Evolutionary conservation across 2,113 vertebrate genomes (phyloP), one percentile per base, ranked within the genome.

Genomic region (Oenanthe melanoleuca): DNA sequence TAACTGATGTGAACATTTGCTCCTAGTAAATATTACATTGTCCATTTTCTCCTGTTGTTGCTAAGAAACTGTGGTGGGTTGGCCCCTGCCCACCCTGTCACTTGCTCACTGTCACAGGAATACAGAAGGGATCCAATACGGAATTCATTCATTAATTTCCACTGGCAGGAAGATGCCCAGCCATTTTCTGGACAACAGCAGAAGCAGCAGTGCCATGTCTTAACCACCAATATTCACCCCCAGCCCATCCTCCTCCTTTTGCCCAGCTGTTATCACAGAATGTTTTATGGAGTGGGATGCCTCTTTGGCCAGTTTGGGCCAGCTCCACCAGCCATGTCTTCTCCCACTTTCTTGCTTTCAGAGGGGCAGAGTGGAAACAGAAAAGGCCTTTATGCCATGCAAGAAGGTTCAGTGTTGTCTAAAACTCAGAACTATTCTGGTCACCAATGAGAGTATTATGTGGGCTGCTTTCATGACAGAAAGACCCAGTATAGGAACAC

Each of bases 71-170:
- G 42, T 10, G 28, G 10, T 16, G 18, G 3, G 4, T 13, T 78
- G 42, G 65, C 19, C 23, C 7, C 11, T 4, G 1, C 44, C 49
- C 21, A 44, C 24, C 7, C 15, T 7, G 63, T 29, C 0, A 0
- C 33, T 44, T 70, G 29, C 25, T 59, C 29, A 18, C 11, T 8
- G 1, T 8, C 9, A 34, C 17, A 31, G 25, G 20, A 86, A 65
- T 52, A 24, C 29, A 69, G 31, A 55, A 47, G 26, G 29, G 75
- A 74, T 72, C 72, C 25, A 38, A 2, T 34, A 38, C 5, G 8
- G 64, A 80, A 80, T 64, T 80, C 0, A 37, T 55, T 67, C 37
- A 22, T 17, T 56, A 31, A 59, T 64, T 75, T 10, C 33, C 33
- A 45, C 12, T 3, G 1, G 38, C 33, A 79, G 13, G 44, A 7